Evolutionary conservation across 2,888 invertebrate species (phyloP).

Genomic region (Polyommatus icarus): DNA sequence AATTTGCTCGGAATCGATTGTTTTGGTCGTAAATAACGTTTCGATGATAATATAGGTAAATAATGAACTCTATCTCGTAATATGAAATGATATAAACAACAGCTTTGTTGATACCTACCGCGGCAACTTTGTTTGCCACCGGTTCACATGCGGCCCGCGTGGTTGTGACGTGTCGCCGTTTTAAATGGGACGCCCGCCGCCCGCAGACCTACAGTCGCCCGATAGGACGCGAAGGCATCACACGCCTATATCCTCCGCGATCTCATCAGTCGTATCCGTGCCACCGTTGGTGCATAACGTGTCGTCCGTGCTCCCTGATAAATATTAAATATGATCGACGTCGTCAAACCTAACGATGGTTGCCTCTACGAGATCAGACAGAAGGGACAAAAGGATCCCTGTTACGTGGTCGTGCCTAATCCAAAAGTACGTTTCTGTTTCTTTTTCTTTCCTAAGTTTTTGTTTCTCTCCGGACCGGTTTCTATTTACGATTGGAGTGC

Average conservation of each 20-base stretch:
- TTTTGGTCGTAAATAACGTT: slow-evolving; percentile 11
- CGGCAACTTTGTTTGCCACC: slow-evolving; percentile 62
- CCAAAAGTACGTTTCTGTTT: slow-evolving; percentile 79
- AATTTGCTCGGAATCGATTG: not conserved
- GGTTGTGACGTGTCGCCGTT: slow-evolving; percentile 75
- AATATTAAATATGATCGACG: slow-evolving; percentile 65
- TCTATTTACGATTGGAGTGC: slow-evolving; percentile 32
- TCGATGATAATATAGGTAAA: slow-evolving; percentile 13
- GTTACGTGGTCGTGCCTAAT: slow-evolving; percentile 86
- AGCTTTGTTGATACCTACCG: slow-evolving; percentile 60
- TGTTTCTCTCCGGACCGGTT: slow-evolving; percentile 33
- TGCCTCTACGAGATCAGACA: slow-evolving; percentile 85
- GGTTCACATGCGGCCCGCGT: slow-evolving; percentile 72
- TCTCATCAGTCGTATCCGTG: slow-evolving; percentile 52
- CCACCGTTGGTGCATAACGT: slow-evolving; percentile 52
- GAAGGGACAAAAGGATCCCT: slow-evolving; percentile 83
- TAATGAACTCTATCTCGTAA: slow-evolving; percentile 10
- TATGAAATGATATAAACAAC: slow-evolving; percentile 52
- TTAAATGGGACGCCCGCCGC: slow-evolving; percentile 74
- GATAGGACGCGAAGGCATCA: slow-evolving; percentile 57
- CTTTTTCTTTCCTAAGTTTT: slow-evolving; percentile 36
- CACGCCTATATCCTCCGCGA: slow-evolving; percentile 33
- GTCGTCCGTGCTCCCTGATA: slow-evolving; percentile 55
- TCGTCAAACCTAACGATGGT: slow-evolving; percentile 73
- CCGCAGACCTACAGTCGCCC: slow-evolving; percentile 84